These are phyloP conservation scores for Forbesichthys papilliferus DNA, from an alignment of 2,113 vertebrate genomes.

Conservation along the genomic window DNA sequence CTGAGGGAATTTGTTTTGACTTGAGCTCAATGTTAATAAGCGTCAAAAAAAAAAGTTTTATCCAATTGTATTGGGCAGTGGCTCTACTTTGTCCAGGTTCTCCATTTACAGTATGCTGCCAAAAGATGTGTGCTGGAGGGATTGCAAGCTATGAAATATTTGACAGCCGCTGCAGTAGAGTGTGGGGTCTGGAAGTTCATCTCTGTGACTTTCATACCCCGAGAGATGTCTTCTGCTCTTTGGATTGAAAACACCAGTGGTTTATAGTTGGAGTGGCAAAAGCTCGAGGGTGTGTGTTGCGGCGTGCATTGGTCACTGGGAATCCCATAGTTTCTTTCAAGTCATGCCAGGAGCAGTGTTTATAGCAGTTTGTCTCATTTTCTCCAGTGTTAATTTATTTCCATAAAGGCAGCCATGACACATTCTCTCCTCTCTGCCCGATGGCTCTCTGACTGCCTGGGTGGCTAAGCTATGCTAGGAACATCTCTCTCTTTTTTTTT, in stretches of 20 bases:
- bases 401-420: slow-evolving; percentile 72
- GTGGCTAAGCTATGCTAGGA: slow-evolving; percentile 50
- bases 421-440: slow-evolving; percentile 64
- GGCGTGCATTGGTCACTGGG: slow-evolving; percentile 55
- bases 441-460: slow-evolving; percentile 40
- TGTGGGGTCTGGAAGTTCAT: slow-evolving; percentile 28
- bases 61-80: too few species aligned
- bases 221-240: slow-evolving; percentile 37
- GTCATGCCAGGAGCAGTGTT: slow-evolving; percentile 66
- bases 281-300: slow-evolving; percentile 53
- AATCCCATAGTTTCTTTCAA: slow-evolving; percentile 59
- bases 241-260: slow-evolving; percentile 51
- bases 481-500: slow-evolving; percentile 23
- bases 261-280: slow-evolving; percentile 56
- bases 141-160: too few species aligned
- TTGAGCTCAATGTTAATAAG: too few species aligned
- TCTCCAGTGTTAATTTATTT: slow-evolving; percentile 74
- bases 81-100: too few species aligned
- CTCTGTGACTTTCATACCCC: slow-evolving; percentile 25
- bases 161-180: slow-evolving; percentile 9
- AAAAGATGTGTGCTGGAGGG: too few species aligned
- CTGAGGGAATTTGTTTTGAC: too few species aligned
- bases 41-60: too few species aligned
- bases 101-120: too few species aligned
- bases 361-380: slow-evolving; percentile 74